Evolutionary conservation across 2,888 invertebrate genomes (phyloP), one percentile per base, ranked within the genome.

Genomic region (Microchrysa polita): DNA sequence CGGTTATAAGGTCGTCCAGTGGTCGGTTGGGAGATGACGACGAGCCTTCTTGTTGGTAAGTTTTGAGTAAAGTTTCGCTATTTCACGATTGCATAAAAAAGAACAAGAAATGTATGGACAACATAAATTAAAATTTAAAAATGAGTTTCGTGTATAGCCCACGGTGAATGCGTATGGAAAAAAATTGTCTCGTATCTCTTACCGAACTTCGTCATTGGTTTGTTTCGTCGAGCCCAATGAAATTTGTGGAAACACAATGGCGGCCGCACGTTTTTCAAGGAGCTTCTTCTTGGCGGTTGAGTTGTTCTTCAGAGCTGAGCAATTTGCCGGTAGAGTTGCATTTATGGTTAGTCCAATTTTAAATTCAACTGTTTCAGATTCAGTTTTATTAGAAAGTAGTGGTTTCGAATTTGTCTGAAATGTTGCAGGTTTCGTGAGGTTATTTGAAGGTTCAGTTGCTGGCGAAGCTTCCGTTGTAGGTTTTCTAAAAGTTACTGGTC

Each of bases 311-410:
- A 67, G 27, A 7, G 4, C 27, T 34, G 0, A 75, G 74, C 7
- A 77, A 9, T 12, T 76, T 74, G 79, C 79, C 18, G 79, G 78
- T 0, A 83, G 78, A n/a, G 79, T 80, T 2, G 83, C 84, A 74
- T 81, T 81, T 18, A 83, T 79, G 5, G 80, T 79, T 5, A 83
- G 80, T 63, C 82, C 83, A 5, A 84, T 73, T 23, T 81, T 81
- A 5, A 82, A 76, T 27, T 77, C 76, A 0, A 77, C 69, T 5
- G 77, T 42, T 27, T 34, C 16, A 1, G 72, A 72, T 9, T 12
- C 27, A 0, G 9, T n/a, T 60, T 74, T 76, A 0, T 16, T 44
- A n/a, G 22, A 42, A 4, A 72, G 67, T 20, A 74, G 7, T 1
- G 75, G 0, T 52, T n/a, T 5, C 5, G 52, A 52, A 5, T 5